These are phyloP conservation scores for Autographa pulchrina DNA, from an alignment of 2,888 invertebrate species.

Conservation along the genomic window DNA sequence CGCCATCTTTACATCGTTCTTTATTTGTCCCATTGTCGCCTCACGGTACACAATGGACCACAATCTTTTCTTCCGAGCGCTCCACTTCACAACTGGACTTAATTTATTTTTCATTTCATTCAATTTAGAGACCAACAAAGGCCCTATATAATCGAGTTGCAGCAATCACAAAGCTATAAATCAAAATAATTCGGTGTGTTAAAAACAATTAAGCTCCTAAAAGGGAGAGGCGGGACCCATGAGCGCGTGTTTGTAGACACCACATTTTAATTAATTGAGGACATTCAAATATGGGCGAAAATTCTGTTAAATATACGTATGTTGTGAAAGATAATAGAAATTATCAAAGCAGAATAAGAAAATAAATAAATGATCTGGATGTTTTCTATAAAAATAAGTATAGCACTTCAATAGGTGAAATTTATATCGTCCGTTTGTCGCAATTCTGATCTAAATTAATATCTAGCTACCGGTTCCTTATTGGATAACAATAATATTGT, in stretches of 20 bases:
- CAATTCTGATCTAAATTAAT: conserved; percentile 25
- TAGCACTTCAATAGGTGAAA: conserved; percentile 13
- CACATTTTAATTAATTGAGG: conserved; percentile 59
- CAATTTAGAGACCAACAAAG: conserved; percentile 82
- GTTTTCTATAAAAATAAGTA: not conserved
- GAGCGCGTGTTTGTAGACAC: conserved; percentile 50
- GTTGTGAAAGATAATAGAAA: not conserved
- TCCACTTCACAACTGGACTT: conserved; percentile 73
- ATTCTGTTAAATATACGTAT: not conserved
- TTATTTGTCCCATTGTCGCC: conserved; percentile 52
- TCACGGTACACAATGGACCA: conserved; percentile 61
- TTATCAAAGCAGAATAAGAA: not conserved
- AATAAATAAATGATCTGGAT: not conserved
- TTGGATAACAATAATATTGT: conserved; percentile 15
- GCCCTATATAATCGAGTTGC: conserved; percentile 85
- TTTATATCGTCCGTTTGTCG: conserved; percentile 24
- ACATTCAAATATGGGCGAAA: conserved; percentile 36
- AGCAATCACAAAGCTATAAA: conserved; percentile 88
- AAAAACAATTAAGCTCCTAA: conserved; percentile 83
- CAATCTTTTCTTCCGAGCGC: conserved; percentile 64
- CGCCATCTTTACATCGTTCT: conserved; percentile 40
- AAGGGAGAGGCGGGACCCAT: conserved; percentile 73
- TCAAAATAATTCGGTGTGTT: conserved; percentile 87
- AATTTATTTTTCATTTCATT: conserved; percentile 86
- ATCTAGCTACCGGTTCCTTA: conserved; percentile 12